A percentile compares a stretch with the other conserved stretches of the same genome.
phyloP scores from a whole-genome alignment of 2,888 invertebrate species.

The Drosophila ezoana region DNA sequence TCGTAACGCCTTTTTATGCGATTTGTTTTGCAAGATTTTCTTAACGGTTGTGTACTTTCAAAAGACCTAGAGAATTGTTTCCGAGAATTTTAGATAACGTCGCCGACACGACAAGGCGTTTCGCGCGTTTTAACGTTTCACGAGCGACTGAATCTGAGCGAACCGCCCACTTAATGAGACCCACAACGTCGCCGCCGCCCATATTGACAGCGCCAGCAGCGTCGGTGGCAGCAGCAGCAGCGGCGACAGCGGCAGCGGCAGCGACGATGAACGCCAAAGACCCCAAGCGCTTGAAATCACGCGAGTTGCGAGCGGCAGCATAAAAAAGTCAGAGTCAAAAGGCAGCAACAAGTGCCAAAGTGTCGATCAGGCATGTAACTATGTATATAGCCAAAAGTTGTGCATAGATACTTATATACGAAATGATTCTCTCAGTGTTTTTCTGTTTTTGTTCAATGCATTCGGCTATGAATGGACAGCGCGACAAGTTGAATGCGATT shows the following conservation, averaged over 20 bases:
- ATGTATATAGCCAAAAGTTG: slow-evolving; percentile 11
- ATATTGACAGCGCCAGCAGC: slow-evolving; percentile 22
- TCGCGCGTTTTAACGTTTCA: slow-evolving; percentile 62
- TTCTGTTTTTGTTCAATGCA: background rate
- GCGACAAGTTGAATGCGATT: slow-evolving; percentile 3
- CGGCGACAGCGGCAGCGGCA: slow-evolving; percentile 25
- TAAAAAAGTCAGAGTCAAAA: slow-evolving; percentile 42
- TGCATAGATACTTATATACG: slow-evolving; percentile 16
- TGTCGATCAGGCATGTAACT: slow-evolving; percentile 64
- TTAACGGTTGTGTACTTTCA: slow-evolving; percentile 8
- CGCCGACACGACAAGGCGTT: slow-evolving; percentile 40
- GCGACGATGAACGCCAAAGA: slow-evolving; percentile 42
- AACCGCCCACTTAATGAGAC: slow-evolving; percentile 59
- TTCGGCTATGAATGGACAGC: slow-evolving; percentile 15
- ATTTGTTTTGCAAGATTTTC: slow-evolving; percentile 11
- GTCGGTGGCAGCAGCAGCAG: slow-evolving; percentile 5
- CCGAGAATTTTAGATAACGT: slow-evolving; percentile 41
- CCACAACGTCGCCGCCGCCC: slow-evolving; percentile 32
- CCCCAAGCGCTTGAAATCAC: slow-evolving; percentile 57
- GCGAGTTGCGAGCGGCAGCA: slow-evolving; percentile 70
- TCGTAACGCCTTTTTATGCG: slow-evolving; percentile 2
- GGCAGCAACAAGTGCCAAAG: slow-evolving; percentile 52
- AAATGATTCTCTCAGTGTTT: slow-evolving; percentile 6
- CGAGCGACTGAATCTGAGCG: slow-evolving; percentile 65
- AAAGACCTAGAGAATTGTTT: slow-evolving; percentile 10